Evolutionary conservation across 1,140 invertebrate species (phyloP), one percentile per base, ranked within the genome.

Genomic region (Holcopasites calliopsidis): DNA sequence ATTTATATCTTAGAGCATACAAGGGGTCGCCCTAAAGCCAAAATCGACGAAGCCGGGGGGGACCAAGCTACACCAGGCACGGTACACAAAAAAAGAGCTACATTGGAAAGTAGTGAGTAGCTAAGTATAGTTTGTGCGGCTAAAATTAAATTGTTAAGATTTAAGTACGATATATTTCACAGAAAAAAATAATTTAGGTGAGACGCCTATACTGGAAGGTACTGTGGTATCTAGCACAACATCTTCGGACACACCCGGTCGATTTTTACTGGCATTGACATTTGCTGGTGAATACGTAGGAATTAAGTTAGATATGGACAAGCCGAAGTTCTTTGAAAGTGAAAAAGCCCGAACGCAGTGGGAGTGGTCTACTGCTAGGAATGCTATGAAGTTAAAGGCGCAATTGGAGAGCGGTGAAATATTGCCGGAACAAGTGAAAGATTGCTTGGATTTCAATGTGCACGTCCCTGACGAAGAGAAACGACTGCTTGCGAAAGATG

Each of bases 321-420:
- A 90, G 58, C 92, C 92, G 10, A 87, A 89, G 21, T 83, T 78
- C 1, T 93, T 93, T 61, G 90, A 92, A 52, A 92, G 61, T 52
- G 87, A 94, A 6, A 90, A 92, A n/a, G 92, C 91, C 0, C 88
- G 92, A 28, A 72, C 92, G 1, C 91, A 93, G 42, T 95, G 95
- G 94, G 90, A 94, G 58, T 93, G 93, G 57, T 92, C 93, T 10
- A 91, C 92, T 0, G 93, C 92, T 1, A 89, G 91, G 18, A 93
- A 95, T 49, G 93, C 93, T 23, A 86, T 93, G 52, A 92, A 91
- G 55, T 78, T 95, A 8, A 95, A 94, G 85, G 80, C 90, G 28
- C 91, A 93, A 77, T 87, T 95, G 21, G 93, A 95, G 84, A 92
- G 90, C 31, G 94, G 94, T 0, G 93, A 94, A 86, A 91, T 94